phyloP scores from a whole-genome alignment of 2,113 vertebrate species.

The Psittacara wagleri region DNA sequence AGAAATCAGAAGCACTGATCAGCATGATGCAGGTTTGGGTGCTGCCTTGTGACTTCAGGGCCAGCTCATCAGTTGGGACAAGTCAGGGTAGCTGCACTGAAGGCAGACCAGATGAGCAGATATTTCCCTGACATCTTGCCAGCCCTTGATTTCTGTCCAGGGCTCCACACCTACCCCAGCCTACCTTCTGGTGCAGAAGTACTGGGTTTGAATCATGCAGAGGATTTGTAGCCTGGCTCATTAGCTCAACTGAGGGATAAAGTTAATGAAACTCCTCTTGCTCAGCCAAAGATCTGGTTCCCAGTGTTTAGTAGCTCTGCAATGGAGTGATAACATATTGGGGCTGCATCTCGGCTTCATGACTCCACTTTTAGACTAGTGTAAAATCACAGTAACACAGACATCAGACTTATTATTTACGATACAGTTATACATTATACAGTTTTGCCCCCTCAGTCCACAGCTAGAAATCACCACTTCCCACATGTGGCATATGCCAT shows the following conservation, averaged over 20 bases:
- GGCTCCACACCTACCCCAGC: conserved; percentile 35
- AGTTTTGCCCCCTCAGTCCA: conserved; percentile 42
- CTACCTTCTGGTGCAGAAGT: conserved; percentile 8
- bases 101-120: conserved; percentile 27
- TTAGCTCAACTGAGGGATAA: conserved; percentile 1
- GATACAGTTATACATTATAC: conserved; percentile 22
- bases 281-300: neutral
- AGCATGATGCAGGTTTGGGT: neutral
- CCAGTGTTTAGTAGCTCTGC: neutral
- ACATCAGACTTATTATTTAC: conserved; percentile 54
- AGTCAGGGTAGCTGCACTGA: neutral
- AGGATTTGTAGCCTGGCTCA: neutral
- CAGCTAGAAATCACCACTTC: conserved; percentile 59
- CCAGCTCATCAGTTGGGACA: neutral
- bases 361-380: conserved; percentile 2
- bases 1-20: neutral
- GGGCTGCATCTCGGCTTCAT: neutral
- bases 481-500: conserved; percentile 50
- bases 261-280: neutral
- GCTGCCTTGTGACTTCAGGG: neutral
- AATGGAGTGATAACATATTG: neutral
- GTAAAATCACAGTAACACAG: conserved; percentile 12
- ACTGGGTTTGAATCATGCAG: neutral
- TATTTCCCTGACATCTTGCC: conserved; percentile 29
- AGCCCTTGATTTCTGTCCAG: conserved; percentile 40